Base-by-base conservation (phyloP, 2,113 vertebrate genomes). In the Vimba vimba region DNA sequence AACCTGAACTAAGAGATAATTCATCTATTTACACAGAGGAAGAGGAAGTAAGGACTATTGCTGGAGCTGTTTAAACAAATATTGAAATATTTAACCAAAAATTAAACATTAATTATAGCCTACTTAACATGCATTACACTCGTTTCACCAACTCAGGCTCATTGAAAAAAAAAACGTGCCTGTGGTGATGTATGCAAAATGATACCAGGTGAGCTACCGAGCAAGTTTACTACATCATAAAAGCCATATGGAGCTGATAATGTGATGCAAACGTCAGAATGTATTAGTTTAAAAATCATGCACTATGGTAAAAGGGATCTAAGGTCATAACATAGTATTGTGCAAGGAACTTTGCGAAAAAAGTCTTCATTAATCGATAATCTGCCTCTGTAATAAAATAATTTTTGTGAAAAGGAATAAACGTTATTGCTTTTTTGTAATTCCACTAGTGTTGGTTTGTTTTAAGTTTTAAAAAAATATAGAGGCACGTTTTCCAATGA, bases 1-100 rank as follows among this genome's bases (percentile, higher is more conserved):
- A 78, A 71, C n/a, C 17, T 8, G 43, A 57, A 87, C 68, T 30
- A 83, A 81, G 66, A 85, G 57, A 80, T 47, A 57, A 60, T 60
- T 57, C 2, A 19, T 88, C 86, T 73, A 23, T 86, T 80, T 80
- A 47, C 59, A 27, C 78, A 64, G 12, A 47, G 13, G 78, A 19
- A n/a, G 36, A 10, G 36, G n/a, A 64, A 62, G 64, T 21, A 43
- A 64, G 59, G 36, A 80, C 39, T 80, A 36, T 27, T 30, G 9
- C 12, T 6, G 13, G n/a, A 45, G 15, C 7, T 11, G 59, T 27
- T 80, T 80, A 80, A 80, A 36, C 57, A 62, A 43, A 78, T 60
- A 10, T 23, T 0, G 6, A 59, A 79, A 27, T 64, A 13, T 62
- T 80, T 27, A 45, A 64, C 36, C n/a, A 64, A 62, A 60, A 25